These are phyloP conservation scores for Labeo catla DNA, from an alignment of 2,113 vertebrate species.

Conservation along the genomic window DNA sequence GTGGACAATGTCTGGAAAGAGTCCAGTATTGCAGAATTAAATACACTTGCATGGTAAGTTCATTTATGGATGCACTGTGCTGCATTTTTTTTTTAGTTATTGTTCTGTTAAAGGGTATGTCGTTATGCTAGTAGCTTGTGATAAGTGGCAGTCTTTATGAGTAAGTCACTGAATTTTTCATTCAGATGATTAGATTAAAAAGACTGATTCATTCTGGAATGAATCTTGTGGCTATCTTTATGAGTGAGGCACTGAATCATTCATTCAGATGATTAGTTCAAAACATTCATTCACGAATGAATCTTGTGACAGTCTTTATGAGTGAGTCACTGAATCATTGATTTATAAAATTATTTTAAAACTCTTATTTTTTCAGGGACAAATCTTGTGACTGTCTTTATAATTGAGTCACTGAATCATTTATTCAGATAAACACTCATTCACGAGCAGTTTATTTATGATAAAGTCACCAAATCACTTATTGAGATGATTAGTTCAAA, in stretches of 20 bases:
- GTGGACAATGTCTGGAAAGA: slow-evolving; percentile 50
- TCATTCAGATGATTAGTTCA: too few relatives aligned
- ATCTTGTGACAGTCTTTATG: too few relatives aligned
- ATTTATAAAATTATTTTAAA: too few relatives aligned
- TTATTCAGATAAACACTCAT: background rate
- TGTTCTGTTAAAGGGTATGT: background rate
- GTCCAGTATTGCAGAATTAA: slow-evolving; percentile 37
- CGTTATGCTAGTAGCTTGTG: background rate
- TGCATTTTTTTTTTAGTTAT: background rate
- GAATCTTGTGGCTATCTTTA: background rate
- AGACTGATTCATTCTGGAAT: too few relatives aligned
- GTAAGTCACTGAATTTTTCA: background rate
- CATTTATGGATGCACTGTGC: background rate
- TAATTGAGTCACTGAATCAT: background rate
- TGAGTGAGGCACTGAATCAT: too few relatives aligned
- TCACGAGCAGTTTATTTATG: too few relatives aligned
- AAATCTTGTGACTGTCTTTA: background rate
- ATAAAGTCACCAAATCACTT: background rate
- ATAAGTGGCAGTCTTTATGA: background rate
- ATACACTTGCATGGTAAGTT: slow-evolving; percentile 18
- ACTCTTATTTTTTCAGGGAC: too few relatives aligned
- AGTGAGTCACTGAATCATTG: too few relatives aligned
- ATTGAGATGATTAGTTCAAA: background rate
- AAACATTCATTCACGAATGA: too few relatives aligned
- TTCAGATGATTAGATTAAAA: too few relatives aligned